Base-by-base conservation (phyloP, 2,113 vertebrate genomes). In the Columbina picui region DNA sequence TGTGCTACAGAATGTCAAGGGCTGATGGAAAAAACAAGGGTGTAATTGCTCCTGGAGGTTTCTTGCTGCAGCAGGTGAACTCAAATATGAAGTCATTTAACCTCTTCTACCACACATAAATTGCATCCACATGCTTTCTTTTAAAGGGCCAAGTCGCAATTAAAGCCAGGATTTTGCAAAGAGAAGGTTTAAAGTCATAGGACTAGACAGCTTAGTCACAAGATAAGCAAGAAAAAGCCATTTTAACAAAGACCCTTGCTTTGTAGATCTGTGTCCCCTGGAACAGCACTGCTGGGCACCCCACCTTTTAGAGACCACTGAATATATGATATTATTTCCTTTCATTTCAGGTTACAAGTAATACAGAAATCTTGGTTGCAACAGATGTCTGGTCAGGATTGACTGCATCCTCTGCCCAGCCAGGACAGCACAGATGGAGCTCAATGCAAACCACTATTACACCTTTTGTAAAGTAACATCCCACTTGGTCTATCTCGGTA, bases 61-160 rank as follows among this genome's bases (percentile, higher is more conserved):
- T 94, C 79, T 90, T 56, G 75, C 64, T 93, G 71, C 60, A 92
- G 90, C 95, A 95, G 92, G 95, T 96, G 92, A 96, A 95, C 80
- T 95, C 79, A 45, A 96, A 94, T 83, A 91, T 23, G 43, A 96
- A 96, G 88, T 85, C 60, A 94, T 94, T 93, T 96, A 91, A 96
- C 93, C 83, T 94, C 88, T 84, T 96, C 53, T 63, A 88, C 73
- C 88, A 86, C 67, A 83, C 49, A 38, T 74, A 94, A 96, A 93
- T 91, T 95, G 90, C 85, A 97, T 94, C 96, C 91, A 95, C 78
- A 96, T 94, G 95, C 61, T 87, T 74, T 60, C 84, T 11, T 12
- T 84, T 77, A 80, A 91, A 84, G 38, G 41, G 79, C 34, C 75
- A 86, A 83, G 68, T 6, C 4, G 6, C 90, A 93, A 84, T 81